Conservation (phyloP, 2,888 invertebrate species). For the Diachrysia chrysitis region DNA sequence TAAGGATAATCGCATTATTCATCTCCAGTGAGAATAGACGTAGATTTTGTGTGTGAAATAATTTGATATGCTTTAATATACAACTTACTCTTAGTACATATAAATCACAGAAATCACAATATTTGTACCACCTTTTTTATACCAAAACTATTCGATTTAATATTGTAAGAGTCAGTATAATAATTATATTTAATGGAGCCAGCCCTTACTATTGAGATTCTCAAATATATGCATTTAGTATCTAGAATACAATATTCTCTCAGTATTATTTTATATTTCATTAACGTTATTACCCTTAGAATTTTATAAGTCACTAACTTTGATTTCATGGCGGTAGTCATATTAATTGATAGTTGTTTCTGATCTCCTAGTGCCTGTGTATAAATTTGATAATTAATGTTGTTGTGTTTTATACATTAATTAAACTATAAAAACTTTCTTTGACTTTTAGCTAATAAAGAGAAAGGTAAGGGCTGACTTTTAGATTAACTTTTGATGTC, state of each 20-base stretch:
- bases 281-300: not conserved
- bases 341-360: too few relatives aligned
- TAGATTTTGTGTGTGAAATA: constrained; percentile 47
- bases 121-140: constrained; percentile 35
- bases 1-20: constrained; percentile 39
- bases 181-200: constrained; percentile 19
- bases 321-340: too few relatives aligned
- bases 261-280: not conserved
- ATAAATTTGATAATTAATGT: too few relatives aligned
- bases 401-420: not conserved
- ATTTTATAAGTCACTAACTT: too few relatives aligned
- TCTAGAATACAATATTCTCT: constrained; percentile 2
- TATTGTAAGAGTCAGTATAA: constrained; percentile 21
- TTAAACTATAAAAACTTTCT: too few relatives aligned
- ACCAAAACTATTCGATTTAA: constrained; percentile 43
- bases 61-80: constrained; percentile 28
- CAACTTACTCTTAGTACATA: constrained; percentile 27
- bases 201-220: constrained; percentile 17
- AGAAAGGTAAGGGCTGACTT: constrained; percentile 10
- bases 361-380: too few relatives aligned
- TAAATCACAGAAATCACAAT: too few relatives aligned
- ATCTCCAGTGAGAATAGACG: constrained; percentile 39
- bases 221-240: constrained; percentile 2
- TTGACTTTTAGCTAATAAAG: too few relatives aligned
- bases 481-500: constrained; percentile 11